Base-by-base conservation (phyloP, 2,888 invertebrate species). In the Cheilosia soror region DNA sequence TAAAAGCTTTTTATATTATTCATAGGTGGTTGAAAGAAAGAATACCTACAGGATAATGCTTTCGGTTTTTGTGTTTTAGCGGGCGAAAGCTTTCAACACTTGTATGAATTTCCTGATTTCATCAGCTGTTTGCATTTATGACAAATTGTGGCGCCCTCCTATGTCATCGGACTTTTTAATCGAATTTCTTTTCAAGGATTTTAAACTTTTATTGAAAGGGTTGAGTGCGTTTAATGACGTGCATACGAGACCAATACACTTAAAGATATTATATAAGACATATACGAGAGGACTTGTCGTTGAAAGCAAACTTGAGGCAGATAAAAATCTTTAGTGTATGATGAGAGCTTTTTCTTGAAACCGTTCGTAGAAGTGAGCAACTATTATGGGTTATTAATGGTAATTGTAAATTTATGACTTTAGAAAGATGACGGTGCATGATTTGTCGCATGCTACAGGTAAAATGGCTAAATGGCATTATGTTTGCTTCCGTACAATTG, bases 71-170 rank as follows among this genome's bases (percentile, higher is more conserved):
- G 44, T 15, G 58, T n/a, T 44, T 37, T 31, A 25, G 44, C 9
- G 37, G 47, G 25, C 15, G 40, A 76, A 69, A 85, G 79, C 81
- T 81, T 58, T 72, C 80, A 71, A 55, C 81, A 85, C 81, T 85
- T 81, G 81, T 81, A 72, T 71, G 81, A 85, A 80, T 71, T 85
- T 85, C 85, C 85, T 71, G 85, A 68, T 47, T 25, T 47, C 62
- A 51, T 81, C 85, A 85, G 85, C 85, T 85, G 85, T 60, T 81
- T 76, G 13, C 13, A 25, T 65, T 73, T 63, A 44, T 25, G 42
- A 63, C 37, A 62, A 77, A 75, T 57, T 37, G 42, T 55, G 73
- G 33, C 57, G 65, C 58, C 60, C 33, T 33, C 7, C 40, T 69
- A 11, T 29, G 42, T 27, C 33, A 9, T 33, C 15, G 57, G 25